phyloP scores from a whole-genome alignment of 2,113 vertebrate genomes.

The Chloropsis cyanopogon region DNA sequence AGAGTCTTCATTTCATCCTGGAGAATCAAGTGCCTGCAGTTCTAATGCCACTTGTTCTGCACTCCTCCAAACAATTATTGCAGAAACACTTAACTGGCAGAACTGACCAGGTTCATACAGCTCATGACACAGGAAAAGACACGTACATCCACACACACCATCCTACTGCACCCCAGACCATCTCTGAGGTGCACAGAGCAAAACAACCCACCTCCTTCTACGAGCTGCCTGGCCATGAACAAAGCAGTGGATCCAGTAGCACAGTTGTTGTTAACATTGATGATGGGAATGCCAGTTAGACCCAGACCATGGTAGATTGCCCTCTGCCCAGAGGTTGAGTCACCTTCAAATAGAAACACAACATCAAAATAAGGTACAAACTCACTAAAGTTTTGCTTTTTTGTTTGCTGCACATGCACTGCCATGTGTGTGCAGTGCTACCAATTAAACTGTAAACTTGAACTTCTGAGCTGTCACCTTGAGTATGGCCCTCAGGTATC shows the following conservation, averaged over 20 bases:
- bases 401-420: no score
- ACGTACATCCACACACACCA: not conserved
- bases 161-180: not conserved
- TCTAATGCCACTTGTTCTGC: not conserved
- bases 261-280: conserved; percentile 98
- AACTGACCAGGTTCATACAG: not conserved
- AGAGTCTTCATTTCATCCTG: not conserved
- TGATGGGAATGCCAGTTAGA: conserved; percentile 91
- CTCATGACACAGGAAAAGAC: not conserved
- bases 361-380: not conserved
- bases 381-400: not conserved
- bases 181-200: not conserved
- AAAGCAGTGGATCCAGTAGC: conserved; percentile 93
- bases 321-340: conserved; percentile 90
- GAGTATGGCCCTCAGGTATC: not conserved
- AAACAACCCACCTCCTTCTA: conserved; percentile 85
- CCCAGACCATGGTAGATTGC: conserved; percentile 94
- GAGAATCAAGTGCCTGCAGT: not conserved
- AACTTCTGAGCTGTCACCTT: not conserved
- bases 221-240: conserved; percentile 86
- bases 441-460: not conserved
- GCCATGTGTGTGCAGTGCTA: not conserved
- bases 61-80: not conserved
- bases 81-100: not conserved
- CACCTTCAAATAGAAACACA: conserved; percentile 71